Conservation (phyloP, 2,888 invertebrate species). For the Callyntrura sp. region DNA sequence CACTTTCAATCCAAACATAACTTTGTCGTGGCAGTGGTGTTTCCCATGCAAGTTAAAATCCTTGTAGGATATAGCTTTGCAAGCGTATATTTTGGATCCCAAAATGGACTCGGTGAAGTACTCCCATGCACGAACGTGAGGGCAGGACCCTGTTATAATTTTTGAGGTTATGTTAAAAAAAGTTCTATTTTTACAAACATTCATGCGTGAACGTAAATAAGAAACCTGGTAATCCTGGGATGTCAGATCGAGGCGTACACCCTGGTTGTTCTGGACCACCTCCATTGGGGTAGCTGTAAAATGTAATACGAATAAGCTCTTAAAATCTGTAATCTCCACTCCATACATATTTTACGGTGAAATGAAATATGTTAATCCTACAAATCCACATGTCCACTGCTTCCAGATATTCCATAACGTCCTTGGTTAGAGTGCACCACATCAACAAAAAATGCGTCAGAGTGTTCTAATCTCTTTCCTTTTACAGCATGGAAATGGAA, state of each 20-base stretch:
- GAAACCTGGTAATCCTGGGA: constrained; percentile 79
- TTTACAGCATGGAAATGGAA: constrained; percentile 76
- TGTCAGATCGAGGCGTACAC: constrained; percentile 75
- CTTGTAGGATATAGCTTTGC: constrained; percentile 79
- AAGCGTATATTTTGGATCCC: constrained; percentile 79
- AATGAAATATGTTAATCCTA: constrained; percentile 28
- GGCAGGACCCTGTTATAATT: constrained; percentile 68
- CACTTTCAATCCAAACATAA: constrained; percentile 79
- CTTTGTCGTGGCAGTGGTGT: constrained; percentile 75
- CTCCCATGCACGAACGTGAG: constrained; percentile 78
- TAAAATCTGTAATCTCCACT: too few relatives aligned
- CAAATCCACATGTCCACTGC: constrained; percentile 79
- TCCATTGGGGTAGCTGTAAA: constrained; percentile 79
- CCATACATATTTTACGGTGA: background rate
- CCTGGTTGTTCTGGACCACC: constrained; percentile 77
- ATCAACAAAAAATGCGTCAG: constrained; percentile 80
- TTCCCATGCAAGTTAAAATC: constrained; percentile 72
- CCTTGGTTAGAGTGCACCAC: constrained; percentile 78
- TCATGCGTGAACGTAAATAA: too few relatives aligned
- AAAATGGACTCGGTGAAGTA: constrained; percentile 80
- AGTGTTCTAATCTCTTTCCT: constrained; percentile 79
- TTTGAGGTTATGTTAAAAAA: constrained; percentile 2
- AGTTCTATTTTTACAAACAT: background rate
- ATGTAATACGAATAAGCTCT: too few relatives aligned
- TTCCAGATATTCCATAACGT: constrained; percentile 74